Evolutionary conservation across 2,888 invertebrate genomes (phyloP).

Genomic region (Phytoseiulus persimilis): DNA sequence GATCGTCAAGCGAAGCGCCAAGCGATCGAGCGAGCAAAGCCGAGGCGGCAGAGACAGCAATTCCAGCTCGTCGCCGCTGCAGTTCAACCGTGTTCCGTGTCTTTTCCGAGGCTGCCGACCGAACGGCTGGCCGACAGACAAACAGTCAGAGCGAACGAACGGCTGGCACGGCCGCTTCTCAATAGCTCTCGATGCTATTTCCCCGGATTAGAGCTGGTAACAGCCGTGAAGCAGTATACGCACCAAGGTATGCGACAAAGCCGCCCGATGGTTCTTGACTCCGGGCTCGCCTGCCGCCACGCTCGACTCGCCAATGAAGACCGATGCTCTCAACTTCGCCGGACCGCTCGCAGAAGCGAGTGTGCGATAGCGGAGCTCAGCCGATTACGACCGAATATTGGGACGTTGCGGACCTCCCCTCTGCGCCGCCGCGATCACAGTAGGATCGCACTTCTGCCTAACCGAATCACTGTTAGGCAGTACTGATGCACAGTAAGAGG

Average conservation of each 20-base stretch:
- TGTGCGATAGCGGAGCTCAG: not conserved
- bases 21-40: not conserved
- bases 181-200: not conserved
- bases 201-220: not conserved
- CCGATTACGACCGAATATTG: not conserved
- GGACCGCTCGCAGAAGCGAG: not conserved
- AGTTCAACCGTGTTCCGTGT: not conserved
- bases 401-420: no score
- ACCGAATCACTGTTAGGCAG: not conserved
- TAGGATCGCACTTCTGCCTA: not conserved
- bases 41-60: not conserved
- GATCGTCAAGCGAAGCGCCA: no score
- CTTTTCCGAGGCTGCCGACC: not conserved
- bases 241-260: no score
- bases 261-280: not conserved
- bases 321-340: not conserved
- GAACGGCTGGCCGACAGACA: not conserved
- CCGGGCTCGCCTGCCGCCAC: not conserved
- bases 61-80: not conserved
- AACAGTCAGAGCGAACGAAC: not conserved
- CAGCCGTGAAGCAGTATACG: no score
- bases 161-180: not conserved
- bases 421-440: no score
- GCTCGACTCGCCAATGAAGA: not conserved
- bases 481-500: not conserved